Percentiles rank a stretch among this genome's conserved stretches.
Evolutionary conservation across 1,140 invertebrate species (phyloP).

Genomic region (Riptortus pedestris): DNA sequence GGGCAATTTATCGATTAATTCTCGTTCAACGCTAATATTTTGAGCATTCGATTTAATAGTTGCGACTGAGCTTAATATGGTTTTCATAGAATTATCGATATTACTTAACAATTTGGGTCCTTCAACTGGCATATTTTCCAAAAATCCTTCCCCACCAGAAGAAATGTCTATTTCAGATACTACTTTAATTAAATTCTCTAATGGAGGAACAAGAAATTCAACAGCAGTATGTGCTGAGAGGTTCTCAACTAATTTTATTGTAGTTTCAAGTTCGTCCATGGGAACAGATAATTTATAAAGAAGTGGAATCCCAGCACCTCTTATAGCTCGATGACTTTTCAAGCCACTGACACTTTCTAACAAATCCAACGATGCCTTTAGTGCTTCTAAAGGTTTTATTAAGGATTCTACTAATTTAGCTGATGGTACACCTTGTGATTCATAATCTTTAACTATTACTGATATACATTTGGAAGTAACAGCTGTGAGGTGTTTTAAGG

Average conservation of each 20-base stretch:
- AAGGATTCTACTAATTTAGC: conserved; percentile 28
- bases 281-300: conserved; percentile 31
- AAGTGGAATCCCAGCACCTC: conserved; percentile 27
- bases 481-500: conserved; percentile 29
- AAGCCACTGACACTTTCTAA: conserved; percentile 26
- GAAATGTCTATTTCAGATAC: conserved; percentile 35
- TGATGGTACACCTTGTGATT: conserved; percentile 17
- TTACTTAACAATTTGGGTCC: conserved; percentile 28
- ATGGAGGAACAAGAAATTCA: conserved; percentile 40
- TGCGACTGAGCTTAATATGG: conserved; percentile 29
- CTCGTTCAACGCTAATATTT: conserved; percentile 21
- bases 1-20: conserved; percentile 22
- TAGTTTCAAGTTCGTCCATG: conserved; percentile 32
- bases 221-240: conserved; percentile 34
- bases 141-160: conserved; percentile 23
- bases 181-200: conserved; percentile 42
- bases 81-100: conserved; percentile 30
- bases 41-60: conserved; percentile 28
- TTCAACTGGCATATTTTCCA: conserved; percentile 30
- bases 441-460: conserved; percentile 28
- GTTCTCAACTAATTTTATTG: conserved; percentile 32
- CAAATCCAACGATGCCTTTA: conserved; percentile 25
- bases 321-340: conserved; percentile 25
- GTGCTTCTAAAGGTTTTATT: conserved; percentile 30
- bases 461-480: conserved; percentile 30